A percentile compares a stretch with the other conserved stretches of the same genome.
Conservation (phyloP, 2,797 vertebrate species). For the Merluccius polli region DNA sequence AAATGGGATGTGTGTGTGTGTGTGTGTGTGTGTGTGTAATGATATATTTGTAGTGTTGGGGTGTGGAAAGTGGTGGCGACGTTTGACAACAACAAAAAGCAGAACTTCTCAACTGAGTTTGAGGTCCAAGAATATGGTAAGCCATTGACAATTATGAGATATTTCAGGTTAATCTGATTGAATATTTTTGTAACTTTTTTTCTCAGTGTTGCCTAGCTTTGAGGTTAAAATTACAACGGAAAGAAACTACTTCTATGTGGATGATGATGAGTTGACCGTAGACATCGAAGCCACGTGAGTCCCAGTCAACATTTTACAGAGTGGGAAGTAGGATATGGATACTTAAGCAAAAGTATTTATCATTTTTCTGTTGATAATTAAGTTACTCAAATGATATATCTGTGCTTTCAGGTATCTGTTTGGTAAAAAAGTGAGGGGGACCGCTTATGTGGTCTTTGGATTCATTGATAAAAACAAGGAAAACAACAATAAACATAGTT, state of each 20-base stretch:
- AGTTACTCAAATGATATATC: neutral
- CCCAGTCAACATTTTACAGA: neutral
- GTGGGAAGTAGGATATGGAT: neutral
- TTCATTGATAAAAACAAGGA: constrained; percentile 50
- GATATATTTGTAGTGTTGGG: constrained; percentile 63
- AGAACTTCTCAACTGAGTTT: constrained; percentile 72
- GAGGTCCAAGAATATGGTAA: constrained; percentile 89
- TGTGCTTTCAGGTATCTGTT: constrained; percentile 62
- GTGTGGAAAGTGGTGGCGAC: constrained; percentile 74
- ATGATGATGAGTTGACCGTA: constrained; percentile 38
- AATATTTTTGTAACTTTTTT: neutral
- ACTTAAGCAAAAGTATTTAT: neutral
- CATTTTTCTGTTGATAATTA: neutral
- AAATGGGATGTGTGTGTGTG: too few species aligned
- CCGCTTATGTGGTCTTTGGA: constrained; percentile 68
- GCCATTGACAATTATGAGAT: neutral
- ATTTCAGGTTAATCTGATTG: neutral
- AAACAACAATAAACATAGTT: constrained; percentile 26
- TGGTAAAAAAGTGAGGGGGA: constrained; percentile 59
- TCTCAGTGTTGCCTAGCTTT: constrained; percentile 70
- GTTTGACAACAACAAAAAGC: constrained; percentile 67
- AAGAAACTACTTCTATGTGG: constrained; percentile 58
- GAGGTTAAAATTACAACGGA: constrained; percentile 56
- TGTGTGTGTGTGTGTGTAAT: neutral
- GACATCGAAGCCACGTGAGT: constrained; percentile 65